These are phyloP conservation scores for Mico argentatus DNA, from an alignment of 2,797 vertebrate genomes.

Conservation along the genomic window DNA sequence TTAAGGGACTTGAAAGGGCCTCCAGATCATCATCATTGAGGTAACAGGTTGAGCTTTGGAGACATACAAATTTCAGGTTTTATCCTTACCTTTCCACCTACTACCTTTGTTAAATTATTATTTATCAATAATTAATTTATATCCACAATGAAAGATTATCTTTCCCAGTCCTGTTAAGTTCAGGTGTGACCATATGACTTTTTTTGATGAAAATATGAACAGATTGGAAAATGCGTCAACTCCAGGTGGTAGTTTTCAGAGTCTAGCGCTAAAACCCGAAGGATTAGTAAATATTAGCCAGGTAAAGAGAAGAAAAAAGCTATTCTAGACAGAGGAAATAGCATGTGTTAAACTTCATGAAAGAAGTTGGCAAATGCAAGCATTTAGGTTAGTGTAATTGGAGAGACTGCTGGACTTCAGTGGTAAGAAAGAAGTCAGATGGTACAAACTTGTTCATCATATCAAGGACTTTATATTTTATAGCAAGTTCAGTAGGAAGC, in stretches of 20 bases:
- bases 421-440: neutral
- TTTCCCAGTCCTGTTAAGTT: conserved; percentile 19
- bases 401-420: neutral
- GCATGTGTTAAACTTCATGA: neutral
- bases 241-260: neutral
- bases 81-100: neutral
- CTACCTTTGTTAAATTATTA: neutral
- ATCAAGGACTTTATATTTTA: neutral
- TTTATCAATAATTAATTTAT: neutral
- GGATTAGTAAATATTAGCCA: neutral
- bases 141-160: neutral
- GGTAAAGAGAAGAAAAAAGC: neutral
- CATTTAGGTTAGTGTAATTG: neutral
- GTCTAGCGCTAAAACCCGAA: neutral
- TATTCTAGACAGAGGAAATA: neutral
- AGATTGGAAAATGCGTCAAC: neutral
- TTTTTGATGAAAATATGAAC: neutral
- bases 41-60: neutral
- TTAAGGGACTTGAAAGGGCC: neutral
- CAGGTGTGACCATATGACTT: neutral
- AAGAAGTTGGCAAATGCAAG: neutral
- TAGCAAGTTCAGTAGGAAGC: neutral
- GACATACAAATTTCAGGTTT: neutral
- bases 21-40: neutral
- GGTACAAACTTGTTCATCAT: neutral